Base-by-base conservation (phyloP, 2,888 invertebrate species). In the Stramonita haemastoma region DNA sequence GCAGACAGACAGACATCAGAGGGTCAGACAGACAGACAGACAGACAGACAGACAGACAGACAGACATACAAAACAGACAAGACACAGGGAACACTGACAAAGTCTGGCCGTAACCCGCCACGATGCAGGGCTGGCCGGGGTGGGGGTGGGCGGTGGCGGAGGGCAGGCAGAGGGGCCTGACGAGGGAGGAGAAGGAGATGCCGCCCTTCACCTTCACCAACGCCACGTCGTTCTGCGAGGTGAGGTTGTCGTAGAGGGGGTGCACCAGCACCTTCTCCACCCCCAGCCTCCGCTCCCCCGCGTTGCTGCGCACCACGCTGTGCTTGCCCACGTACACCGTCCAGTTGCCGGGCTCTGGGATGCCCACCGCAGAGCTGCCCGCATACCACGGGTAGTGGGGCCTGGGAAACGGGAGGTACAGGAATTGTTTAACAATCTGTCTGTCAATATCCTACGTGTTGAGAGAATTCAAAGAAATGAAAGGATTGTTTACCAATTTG, bases 201-300 rank as follows among this genome's bases (percentile, higher is more conserved):
- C 93, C 93, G 13, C 86, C 36, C n/a, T 88, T 87, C 34, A 94
- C 89, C 87, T 92, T 92, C n/a, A 95, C 87, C 70, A 95, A 89
- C 11, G 95, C 94, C 66, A 95, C 93, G 88, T 95, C 95, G 81
- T 94, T 93, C 26, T 89, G 87, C 13, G 79, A 32, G 0, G 98
- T 98, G 91, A 97, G 97, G 85, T 97, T 97, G 95, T 98, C 98
- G 96, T 98, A 98, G 91, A 97, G 97, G 0, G 98, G 98, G 96
- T 98, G 98, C 86, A 97, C 97, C 93, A 97, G 11, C 5, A 91
- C 84, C 36, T 77, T 57, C 57, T 86, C 66, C n/a, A 92, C 90
- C 46, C 89, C 60, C 15, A 86, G 15, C 60, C 17, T 56, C 26
- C 17, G 5, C 86, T 86, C 86, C 60, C 66, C 86, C 17, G 1